phyloP scores from a whole-genome alignment of 2,888 invertebrate species.

The Anaspis maculata region DNA sequence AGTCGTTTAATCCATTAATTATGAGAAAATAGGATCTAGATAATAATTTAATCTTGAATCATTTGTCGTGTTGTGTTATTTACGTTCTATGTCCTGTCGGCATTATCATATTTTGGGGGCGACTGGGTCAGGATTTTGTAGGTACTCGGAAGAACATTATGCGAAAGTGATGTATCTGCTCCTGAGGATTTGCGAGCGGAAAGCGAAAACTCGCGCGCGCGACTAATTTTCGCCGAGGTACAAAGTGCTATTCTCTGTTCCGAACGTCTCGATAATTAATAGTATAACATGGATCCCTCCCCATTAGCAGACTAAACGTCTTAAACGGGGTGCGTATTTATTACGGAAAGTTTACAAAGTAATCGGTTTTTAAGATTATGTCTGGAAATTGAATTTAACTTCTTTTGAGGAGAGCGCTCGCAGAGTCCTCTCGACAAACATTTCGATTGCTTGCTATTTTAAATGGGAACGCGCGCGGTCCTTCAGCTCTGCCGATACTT shows the following conservation, averaged over 20 bases:
- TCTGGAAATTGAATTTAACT: conserved; percentile 28
- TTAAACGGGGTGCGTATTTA: conserved; percentile 22
- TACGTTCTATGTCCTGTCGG: too few relatives aligned
- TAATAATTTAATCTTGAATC: too few relatives aligned
- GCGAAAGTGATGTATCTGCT: too few relatives aligned
- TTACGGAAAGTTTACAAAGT: conserved; percentile 24
- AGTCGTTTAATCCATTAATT: too few relatives aligned
- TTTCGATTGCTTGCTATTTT: conserved; percentile 21
- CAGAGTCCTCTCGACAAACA: conserved; percentile 18
- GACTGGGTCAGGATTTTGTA: not conserved
- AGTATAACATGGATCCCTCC: conserved; percentile 30
- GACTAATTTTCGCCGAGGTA: conserved; percentile 23
- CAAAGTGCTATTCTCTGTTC: conserved; percentile 36
- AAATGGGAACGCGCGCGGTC: conserved; percentile 23
- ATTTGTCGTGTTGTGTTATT: too few relatives aligned
- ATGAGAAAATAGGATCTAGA: too few relatives aligned
- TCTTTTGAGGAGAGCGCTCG: conserved; percentile 18
- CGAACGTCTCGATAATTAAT: conserved; percentile 33
- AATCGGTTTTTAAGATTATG: conserved; percentile 32
- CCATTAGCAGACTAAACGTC: conserved; percentile 28
- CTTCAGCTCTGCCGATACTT: too few relatives aligned
- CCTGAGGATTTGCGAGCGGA: too few relatives aligned
- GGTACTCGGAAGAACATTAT: not conserved
- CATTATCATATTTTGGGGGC: not conserved
- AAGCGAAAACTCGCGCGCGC: conserved; percentile 4